Conservation (phyloP, 2,113 vertebrate species). For the Burhinus bistriatus region DNA sequence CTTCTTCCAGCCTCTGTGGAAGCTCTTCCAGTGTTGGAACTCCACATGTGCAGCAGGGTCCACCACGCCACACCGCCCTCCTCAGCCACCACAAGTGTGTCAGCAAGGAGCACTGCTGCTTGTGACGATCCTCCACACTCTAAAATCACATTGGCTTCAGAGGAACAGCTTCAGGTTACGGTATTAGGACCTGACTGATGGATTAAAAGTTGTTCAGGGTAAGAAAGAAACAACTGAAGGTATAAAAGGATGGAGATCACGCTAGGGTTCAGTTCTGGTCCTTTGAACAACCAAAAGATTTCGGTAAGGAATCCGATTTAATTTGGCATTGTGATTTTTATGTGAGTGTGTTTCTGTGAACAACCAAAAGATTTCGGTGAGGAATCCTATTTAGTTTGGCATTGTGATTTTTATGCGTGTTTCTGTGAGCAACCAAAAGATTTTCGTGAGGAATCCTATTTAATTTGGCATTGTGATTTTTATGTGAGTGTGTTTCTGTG, state of each 20-base stretch:
- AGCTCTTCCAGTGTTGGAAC: background rate
- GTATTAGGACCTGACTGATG: background rate
- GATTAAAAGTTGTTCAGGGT: background rate
- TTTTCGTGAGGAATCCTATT: too few relatives aligned
- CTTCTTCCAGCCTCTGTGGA: background rate
- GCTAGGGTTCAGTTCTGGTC: background rate
- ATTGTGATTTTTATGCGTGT: too few relatives aligned
- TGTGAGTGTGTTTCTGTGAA: too few relatives aligned
- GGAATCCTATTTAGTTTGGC: too few relatives aligned
- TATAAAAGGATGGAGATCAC: background rate
- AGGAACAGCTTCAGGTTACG: background rate
- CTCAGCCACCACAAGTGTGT: background rate
- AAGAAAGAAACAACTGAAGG: background rate
- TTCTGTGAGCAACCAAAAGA: too few relatives aligned
- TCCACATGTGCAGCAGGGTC: background rate
- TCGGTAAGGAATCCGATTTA: too few relatives aligned
- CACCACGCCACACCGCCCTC: fast-evolving
- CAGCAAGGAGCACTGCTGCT: background rate
- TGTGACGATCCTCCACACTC: background rate
- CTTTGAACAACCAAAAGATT: background rate
- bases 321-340: too few relatives aligned
- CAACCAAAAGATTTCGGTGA: too few relatives aligned
- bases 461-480: too few relatives aligned
- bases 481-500: background rate
- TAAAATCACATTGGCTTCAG: background rate